A percentile compares a stretch with the other conserved stretches of the same genome.
Evolutionary conservation across 2,888 invertebrate species (phyloP).

Genomic region (Drosophila tripunctata): DNA sequence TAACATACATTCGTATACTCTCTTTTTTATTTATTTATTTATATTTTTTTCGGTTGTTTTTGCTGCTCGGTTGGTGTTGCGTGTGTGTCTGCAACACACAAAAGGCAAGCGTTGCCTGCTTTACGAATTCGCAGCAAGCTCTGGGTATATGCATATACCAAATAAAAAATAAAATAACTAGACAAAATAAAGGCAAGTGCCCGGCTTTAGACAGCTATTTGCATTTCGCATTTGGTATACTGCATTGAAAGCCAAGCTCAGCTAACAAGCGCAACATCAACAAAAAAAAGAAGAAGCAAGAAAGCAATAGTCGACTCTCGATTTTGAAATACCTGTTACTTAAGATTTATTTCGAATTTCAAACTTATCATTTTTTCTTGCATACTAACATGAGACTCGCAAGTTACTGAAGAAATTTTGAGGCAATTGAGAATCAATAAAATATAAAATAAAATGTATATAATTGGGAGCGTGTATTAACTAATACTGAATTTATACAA

Average conservation of each 20-base stretch:
- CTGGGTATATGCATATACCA: neutral
- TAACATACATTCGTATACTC: no score
- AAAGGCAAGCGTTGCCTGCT: conserved; percentile 53
- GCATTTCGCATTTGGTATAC: conserved; percentile 47
- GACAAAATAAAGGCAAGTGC: conserved; percentile 56
- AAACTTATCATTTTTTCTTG: no score
- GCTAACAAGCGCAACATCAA: conserved; percentile 72
- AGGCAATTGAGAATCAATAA: no score
- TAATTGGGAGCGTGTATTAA: no score
- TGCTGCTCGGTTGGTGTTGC: conserved; percentile 16
- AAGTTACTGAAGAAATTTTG: no score
- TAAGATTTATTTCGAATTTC: no score
- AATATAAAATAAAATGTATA: no score
- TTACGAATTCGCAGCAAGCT: conserved; percentile 42
- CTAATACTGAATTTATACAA: no score
- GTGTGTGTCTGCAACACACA: conserved; percentile 48
- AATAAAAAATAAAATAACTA: conserved; percentile 8
- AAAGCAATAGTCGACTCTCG: neutral
- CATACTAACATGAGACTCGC: no score
- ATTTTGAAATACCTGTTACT: neutral
- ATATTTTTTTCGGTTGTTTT: conserved; percentile 47
- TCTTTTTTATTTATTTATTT: conserved; percentile 5
- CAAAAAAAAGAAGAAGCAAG: conserved; percentile 47
- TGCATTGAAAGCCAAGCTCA: conserved; percentile 55
- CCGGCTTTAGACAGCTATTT: conserved; percentile 70